phyloP scores from a whole-genome alignment of 2,797 vertebrate species.

The Discoglossus pictus region DNA sequence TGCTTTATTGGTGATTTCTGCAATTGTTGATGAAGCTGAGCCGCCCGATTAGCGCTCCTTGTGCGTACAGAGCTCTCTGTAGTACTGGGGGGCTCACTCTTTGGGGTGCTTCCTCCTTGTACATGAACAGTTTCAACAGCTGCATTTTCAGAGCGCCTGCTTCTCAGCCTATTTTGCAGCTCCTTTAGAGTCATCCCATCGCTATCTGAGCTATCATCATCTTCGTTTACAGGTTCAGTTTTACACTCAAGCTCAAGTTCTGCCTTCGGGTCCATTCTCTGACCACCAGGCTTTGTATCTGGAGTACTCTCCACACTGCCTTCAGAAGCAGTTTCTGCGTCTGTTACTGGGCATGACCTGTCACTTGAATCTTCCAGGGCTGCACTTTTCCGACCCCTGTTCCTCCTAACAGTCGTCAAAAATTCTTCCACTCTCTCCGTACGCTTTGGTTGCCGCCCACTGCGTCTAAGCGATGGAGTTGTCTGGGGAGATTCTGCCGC shows the following conservation, averaged over 20 bases:
- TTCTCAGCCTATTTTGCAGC: constrained; percentile 72
- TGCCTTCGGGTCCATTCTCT: constrained; percentile 55
- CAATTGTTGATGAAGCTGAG: constrained; percentile 52
- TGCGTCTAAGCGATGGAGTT: constrained; percentile 69
- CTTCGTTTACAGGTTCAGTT: constrained; percentile 57
- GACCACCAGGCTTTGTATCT: constrained; percentile 65
- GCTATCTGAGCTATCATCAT: constrained; percentile 78
- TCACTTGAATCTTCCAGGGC: constrained; percentile 78
- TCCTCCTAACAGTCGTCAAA: constrained; percentile 74
- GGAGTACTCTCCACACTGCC: constrained; percentile 70
- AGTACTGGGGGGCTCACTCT: constrained; percentile 43
- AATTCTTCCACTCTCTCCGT: constrained; percentile 95
- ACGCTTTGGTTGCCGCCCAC: constrained; percentile 73
- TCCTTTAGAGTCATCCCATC: constrained; percentile 78
- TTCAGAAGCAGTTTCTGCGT: constrained; percentile 77
- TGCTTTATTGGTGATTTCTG: constrained; percentile 55
- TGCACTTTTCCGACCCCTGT: constrained; percentile 65
- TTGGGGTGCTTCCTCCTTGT: constrained; percentile 26
- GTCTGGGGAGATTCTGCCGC: constrained; percentile 66
- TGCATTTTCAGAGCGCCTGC: constrained; percentile 60
- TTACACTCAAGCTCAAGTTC: constrained; percentile 5
- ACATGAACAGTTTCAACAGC: constrained; percentile 46
- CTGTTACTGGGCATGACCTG: constrained; percentile 74
- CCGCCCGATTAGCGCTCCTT: constrained; percentile 51
- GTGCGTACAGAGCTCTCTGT: constrained; percentile 63